phyloP scores from a whole-genome alignment of 2,797 vertebrate species.

The Cercopithecus mitis region DNA sequence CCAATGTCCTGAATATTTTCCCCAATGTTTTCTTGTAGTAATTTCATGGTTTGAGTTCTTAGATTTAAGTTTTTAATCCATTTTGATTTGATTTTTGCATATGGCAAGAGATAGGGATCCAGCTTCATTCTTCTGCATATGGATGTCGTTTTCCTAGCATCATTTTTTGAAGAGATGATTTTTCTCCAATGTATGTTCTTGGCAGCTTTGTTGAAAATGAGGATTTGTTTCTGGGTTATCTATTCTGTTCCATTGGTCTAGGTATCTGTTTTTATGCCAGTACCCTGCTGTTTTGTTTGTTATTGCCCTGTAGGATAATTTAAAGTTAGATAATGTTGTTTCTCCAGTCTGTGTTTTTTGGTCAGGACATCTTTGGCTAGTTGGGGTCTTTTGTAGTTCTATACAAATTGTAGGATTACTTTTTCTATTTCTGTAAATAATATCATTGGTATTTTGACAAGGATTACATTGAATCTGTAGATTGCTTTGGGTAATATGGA shows the following conservation, averaged over 20 bases:
- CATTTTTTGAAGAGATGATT: neutral
- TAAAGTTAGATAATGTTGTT: neutral
- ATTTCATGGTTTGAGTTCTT: neutral
- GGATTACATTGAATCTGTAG: neutral
- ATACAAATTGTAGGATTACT: neutral
- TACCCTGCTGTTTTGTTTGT: neutral
- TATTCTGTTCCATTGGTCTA: neutral
- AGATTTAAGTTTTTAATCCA: neutral
- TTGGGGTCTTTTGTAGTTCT: neutral
- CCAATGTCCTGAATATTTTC: neutral
- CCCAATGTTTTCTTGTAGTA: neutral
- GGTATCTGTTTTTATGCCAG: neutral
- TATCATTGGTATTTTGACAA: neutral
- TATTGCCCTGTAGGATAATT: neutral
- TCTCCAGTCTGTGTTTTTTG: neutral
- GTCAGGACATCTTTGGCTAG: neutral
- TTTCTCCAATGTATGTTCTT: neutral
- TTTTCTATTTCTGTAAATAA: neutral
- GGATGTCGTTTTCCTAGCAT: neutral
- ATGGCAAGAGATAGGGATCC: neutral
- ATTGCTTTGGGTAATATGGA: neutral
- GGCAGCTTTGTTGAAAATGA: neutral
- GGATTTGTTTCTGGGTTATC: neutral
- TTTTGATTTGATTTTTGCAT: neutral
- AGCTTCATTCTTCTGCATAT: neutral